These are phyloP conservation scores for Artibeus jamaicensis DNA, from an alignment of 2,797 vertebrate species.

Conservation along the genomic window DNA sequence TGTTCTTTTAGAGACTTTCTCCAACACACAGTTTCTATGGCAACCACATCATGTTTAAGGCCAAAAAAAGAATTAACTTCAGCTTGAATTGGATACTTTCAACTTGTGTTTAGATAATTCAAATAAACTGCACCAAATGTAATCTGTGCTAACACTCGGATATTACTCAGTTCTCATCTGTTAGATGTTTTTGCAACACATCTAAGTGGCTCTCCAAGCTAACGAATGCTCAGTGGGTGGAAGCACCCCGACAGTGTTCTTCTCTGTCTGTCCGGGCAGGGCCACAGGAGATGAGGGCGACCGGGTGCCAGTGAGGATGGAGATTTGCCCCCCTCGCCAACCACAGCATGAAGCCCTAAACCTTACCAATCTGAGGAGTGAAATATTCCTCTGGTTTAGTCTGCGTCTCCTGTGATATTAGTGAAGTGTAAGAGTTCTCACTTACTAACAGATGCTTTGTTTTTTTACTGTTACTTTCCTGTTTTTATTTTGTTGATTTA, in stretches of 20 bases:
- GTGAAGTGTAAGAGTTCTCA: not conserved
- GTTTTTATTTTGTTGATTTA: not conserved
- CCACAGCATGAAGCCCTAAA: rapidly evolving
- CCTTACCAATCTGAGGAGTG: not conserved
- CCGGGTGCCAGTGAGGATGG: rapidly evolving
- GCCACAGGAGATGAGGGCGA: not conserved
- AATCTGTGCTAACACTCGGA: not conserved
- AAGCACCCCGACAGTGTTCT: too few relatives aligned
- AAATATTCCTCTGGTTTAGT: not conserved
- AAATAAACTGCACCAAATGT: not conserved
- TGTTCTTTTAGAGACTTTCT: slow-evolving; percentile 61
- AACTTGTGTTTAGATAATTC: slow-evolving; percentile 11
- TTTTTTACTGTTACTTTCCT: not conserved
- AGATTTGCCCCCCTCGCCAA: not conserved
- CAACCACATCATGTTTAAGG: slow-evolving; percentile 61
- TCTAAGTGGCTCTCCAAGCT: not conserved
- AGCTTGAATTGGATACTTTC: slow-evolving; percentile 7
- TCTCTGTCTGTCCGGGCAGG: not conserved
- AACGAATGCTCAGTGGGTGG: not conserved
- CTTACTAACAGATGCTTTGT: not conserved
- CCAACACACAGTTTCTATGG: slow-evolving; percentile 63
- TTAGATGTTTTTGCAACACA: not conserved
- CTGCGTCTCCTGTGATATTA: rapidly evolving
- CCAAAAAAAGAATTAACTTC: slow-evolving; percentile 55
- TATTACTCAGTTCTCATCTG: not conserved